Evolutionary conservation across 2,113 vertebrate genomes (phyloP), one percentile per base, ranked within the genome.

Genomic region (Nycticebus coucang): DNA sequence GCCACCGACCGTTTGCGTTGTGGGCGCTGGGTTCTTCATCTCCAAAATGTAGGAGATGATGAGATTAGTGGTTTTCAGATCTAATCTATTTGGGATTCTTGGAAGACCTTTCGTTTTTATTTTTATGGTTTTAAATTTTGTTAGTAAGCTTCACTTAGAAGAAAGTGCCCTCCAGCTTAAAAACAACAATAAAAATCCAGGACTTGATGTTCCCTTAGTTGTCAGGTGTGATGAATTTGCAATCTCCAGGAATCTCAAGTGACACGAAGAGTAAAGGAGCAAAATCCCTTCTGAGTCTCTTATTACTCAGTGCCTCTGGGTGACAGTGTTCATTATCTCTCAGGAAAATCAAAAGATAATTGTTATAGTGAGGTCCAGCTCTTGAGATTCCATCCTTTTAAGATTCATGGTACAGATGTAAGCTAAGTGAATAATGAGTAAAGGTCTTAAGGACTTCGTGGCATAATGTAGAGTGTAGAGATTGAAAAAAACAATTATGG

Each of bases 41-140:
- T 64, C 41, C 57, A 2, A 69, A 41, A 59, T n/a, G 2, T 0
- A 4, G 30, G n/a, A 5, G 1, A 28, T 66, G 37, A 28, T 0
- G 7, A 50, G 17, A 88, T 22, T 1, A n/a, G 11, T 57, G 1
- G 2, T 50, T 68, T 87, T 60, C 60, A 59, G 64, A 45, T 92
- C 10, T 17, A 18, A 5, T 18, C 19, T 9, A 3, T 4, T 82
- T 75, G 78, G 30, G 30, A n/a, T 72, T 64, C 77, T 69, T 41
- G 50, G 21, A 68, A 24, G 8, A 8, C 24, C 12, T 41, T 21
- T 30, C 11, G 45, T 69, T 74, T 82, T 71, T 53, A 33, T 68
- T 79, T 83, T 87, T 84, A 45, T 78, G 4, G 33, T 81, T 94
- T 87, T 33, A 68, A 62, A 55, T 26, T 35, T 35, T 53, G 7